These are phyloP conservation scores for Alauda arvensis DNA, from an alignment of 2,797 vertebrate species.

Conservation along the genomic window DNA sequence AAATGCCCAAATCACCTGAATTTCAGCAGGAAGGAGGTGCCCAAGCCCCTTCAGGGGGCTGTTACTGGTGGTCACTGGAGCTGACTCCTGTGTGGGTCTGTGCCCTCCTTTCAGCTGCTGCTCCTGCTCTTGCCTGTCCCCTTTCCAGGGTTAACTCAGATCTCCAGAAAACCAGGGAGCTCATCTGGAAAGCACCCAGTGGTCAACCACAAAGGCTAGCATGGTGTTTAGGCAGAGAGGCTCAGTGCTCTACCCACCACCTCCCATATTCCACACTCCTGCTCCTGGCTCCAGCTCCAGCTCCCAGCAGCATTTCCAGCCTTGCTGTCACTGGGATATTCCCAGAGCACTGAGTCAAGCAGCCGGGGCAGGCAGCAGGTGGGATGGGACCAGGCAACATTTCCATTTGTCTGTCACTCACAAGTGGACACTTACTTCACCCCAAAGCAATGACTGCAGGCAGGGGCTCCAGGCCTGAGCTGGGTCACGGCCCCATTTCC, in stretches of 20 bases:
- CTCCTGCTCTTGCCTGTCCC: not conserved
- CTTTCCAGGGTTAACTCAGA: not conserved
- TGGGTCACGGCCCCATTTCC: accelerated
- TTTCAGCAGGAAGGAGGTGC: not conserved
- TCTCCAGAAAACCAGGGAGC: not conserved
- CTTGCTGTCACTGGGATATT: conserved; percentile 16
- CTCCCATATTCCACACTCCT: not conserved
- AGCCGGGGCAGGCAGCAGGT: not conserved
- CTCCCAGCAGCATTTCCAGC: not conserved
- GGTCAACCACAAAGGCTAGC: not conserved
- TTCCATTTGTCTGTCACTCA: not conserved
- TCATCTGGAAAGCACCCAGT: not conserved
- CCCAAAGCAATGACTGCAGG: not conserved
- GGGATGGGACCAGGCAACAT: not conserved
- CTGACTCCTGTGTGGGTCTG: not conserved
- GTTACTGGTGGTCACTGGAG: not conserved
- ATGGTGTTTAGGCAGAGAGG: not conserved
- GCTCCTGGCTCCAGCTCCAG: not conserved
- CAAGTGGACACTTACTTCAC: conserved; percentile 35
- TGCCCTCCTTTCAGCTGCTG: not conserved
- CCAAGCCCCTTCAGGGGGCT: not conserved
- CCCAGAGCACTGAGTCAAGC: conserved; percentile 36
- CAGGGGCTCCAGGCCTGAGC: not conserved
- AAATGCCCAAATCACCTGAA: not conserved
- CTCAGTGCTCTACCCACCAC: not conserved